Conservation (phyloP, 1,140 invertebrate species). For the Danaus melanippus region DNA sequence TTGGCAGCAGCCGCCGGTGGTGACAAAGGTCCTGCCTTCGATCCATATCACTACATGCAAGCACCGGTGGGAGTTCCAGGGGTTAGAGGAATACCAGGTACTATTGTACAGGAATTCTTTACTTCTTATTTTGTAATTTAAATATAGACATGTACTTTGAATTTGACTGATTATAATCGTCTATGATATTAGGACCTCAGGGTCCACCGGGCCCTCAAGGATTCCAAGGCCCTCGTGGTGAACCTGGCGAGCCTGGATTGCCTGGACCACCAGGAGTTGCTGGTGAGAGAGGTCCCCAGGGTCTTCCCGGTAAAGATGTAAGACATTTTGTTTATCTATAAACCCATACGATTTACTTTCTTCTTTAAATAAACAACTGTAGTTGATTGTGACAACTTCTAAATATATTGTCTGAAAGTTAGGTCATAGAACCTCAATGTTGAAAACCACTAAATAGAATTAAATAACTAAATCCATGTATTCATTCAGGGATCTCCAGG, state of each 20-base stretch:
- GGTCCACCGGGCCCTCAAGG: constrained; percentile 83
- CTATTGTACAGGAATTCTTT: neutral
- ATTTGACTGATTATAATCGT: neutral
- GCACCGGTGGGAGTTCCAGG: constrained; percentile 83
- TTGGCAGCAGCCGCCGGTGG: constrained; percentile 74
- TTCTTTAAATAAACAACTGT: no score
- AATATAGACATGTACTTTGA: neutral
- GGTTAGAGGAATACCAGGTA: constrained; percentile 79
- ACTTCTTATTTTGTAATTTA: neutral
- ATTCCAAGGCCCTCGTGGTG: constrained; percentile 82
- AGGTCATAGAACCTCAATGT: no score
- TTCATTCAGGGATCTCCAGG: constrained; percentile 78
- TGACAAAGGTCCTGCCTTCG: constrained; percentile 82
- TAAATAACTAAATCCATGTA: constrained; percentile 3
- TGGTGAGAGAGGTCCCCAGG: constrained; percentile 79
- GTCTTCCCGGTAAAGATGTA: constrained; percentile 85
- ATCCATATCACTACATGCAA: constrained; percentile 83
- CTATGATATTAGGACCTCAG: constrained; percentile 62
- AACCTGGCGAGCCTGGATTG: constrained; percentile 83
- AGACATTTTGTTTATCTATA: constrained; percentile 17
- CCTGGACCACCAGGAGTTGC: constrained; percentile 75
- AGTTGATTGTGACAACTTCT: no score
- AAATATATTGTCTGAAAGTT: no score
- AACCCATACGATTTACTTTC: no score
- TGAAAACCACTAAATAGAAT: no score